These are phyloP conservation scores for Phymorhynchus buccinoides DNA, from an alignment of 1,140 invertebrate species.

Conservation along the genomic window DNA sequence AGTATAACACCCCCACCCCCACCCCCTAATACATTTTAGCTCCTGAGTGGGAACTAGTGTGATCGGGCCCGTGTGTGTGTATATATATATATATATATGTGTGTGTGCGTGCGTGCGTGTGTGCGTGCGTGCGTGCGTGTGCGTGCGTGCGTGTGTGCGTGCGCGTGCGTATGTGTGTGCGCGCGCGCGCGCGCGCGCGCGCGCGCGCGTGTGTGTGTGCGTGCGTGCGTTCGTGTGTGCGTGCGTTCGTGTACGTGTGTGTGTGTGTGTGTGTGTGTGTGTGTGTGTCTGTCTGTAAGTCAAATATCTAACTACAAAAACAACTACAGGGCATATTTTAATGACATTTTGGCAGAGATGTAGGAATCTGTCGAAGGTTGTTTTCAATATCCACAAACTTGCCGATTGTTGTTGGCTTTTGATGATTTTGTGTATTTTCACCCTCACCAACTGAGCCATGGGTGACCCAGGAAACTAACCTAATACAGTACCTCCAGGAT, in stretches of 20 bases:
- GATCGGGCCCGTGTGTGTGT: no score
- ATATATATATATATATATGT: neutral
- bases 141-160: constrained; percentile 18
- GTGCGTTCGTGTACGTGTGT: neutral
- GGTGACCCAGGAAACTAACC: no score
- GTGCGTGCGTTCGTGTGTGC: neutral
- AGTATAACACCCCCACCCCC: constrained; percentile 89
- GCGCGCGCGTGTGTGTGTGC: neutral
- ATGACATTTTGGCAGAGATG: neutral
- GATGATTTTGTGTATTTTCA: no score
- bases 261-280: neutral
- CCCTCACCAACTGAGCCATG: no score
- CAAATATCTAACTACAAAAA: no score
- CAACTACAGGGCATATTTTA: no score
- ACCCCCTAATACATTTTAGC: constrained; percentile 72
- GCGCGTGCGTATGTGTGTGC: constrained; percentile 1
- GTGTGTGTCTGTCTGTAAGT: neutral
- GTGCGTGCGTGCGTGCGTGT: neutral
- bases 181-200: neutral
- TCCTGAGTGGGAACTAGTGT: neutral
- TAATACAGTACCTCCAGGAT: no score
- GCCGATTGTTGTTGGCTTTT: no score
- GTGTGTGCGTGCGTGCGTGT: neutral
- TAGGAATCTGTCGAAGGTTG: neutral
- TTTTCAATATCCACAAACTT: no score